A percentile compares a stretch with the other conserved stretches of the same genome.
phyloP scores from a whole-genome alignment of 2,888 invertebrate genomes.

The Steinernema hermaphroditum region DNA sequence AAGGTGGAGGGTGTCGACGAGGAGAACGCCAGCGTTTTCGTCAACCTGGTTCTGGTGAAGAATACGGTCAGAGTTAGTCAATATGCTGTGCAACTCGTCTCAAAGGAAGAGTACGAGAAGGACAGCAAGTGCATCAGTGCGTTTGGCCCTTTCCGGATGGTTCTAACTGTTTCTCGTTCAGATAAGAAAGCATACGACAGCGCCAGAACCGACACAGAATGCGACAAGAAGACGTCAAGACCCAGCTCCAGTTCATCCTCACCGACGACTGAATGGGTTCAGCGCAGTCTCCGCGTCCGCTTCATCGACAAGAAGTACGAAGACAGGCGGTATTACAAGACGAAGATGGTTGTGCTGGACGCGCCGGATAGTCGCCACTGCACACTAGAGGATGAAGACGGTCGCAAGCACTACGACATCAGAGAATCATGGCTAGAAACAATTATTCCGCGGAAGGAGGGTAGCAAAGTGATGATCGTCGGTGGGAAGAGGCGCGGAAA shows the following conservation, averaged over 20 bases:
- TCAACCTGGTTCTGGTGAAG: constrained; percentile 48
- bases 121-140: constrained; percentile 52
- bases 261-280: neutral
- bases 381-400: constrained; percentile 67
- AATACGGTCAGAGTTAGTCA: constrained; percentile 41
- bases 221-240: neutral
- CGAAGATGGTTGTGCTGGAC: constrained; percentile 67
- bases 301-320: constrained; percentile 65
- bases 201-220: neutral
- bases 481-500: constrained; percentile 33
- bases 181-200: neutral
- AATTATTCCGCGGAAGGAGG: constrained; percentile 35
- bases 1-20: constrained; percentile 82
- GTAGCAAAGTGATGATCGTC: constrained; percentile 36
- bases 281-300: neutral
- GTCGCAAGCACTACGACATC: constrained; percentile 41
- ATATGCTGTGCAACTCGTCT: constrained; percentile 76
- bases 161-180: neutral
- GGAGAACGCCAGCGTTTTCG: constrained; percentile 78
- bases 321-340: constrained; percentile 66
- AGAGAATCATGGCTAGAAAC: constrained; percentile 38
- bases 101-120: constrained; percentile 77
- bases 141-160: constrained; percentile 26
- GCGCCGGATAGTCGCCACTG: constrained; percentile 65
- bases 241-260: neutral